phyloP scores from a whole-genome alignment of 2,797 vertebrate genomes.

The Miichthys miiuy region DNA sequence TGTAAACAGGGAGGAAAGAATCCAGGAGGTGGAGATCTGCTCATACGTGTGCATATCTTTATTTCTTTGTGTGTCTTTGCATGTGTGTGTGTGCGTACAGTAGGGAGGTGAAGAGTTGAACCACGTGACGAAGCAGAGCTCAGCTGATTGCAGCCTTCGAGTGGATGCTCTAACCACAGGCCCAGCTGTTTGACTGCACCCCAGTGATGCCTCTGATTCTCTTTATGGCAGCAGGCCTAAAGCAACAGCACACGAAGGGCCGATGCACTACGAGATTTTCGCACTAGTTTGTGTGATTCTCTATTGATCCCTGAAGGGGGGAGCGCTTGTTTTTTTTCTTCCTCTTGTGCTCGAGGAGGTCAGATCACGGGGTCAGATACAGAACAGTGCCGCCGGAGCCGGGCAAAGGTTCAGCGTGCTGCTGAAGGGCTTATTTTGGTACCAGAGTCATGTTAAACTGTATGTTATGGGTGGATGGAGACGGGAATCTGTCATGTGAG shows the following conservation, averaged over 20 bases:
- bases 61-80: constrained; percentile 7
- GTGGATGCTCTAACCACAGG: constrained; percentile 49
- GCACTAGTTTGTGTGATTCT: constrained; percentile 29
- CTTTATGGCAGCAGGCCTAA: constrained; percentile 58
- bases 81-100: neutral
- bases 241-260: constrained; percentile 59
- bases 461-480: neutral
- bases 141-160: constrained; percentile 69
- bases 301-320: constrained; percentile 57
- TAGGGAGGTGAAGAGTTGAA: constrained; percentile 32
- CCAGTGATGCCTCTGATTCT: constrained; percentile 47
- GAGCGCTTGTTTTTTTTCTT: constrained; percentile 39
- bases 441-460: neutral
- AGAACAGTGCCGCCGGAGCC: constrained; percentile 24
- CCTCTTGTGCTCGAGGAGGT: constrained; percentile 37
- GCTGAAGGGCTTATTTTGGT: constrained; percentile 29
- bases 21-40: constrained; percentile 7
- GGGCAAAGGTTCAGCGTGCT: constrained; percentile 6
- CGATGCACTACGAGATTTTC: constrained; percentile 10
- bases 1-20: constrained; percentile 6
- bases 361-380: constrained; percentile 18
- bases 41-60: neutral
- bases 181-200: constrained; percentile 69
- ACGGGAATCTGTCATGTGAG: neutral
- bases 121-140: constrained; percentile 44